Evolutionary conservation across 2,113 vertebrate genomes (phyloP).

Genomic region (Engraulis encrasicolus): DNA sequence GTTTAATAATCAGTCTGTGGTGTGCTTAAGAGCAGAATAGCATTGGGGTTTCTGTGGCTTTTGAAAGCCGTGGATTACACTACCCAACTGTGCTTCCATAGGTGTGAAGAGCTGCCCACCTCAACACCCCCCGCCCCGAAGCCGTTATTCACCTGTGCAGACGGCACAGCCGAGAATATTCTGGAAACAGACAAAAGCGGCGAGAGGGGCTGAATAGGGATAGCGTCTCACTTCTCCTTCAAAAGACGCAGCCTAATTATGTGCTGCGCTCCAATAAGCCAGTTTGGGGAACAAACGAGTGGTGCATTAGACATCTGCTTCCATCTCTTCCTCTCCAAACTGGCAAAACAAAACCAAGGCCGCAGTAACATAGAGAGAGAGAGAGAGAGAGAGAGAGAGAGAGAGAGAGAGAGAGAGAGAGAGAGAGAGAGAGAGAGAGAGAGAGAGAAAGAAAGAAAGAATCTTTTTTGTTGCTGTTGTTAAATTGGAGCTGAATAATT

Average conservation of each 20-base stretch:
- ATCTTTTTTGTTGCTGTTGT: not conserved
- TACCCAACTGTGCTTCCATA: not conserved
- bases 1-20: not conserved
- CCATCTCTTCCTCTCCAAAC: not conserved
- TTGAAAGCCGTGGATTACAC: not conserved
- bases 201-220: not conserved
- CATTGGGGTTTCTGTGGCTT: not conserved
- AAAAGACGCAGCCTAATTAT: not conserved
- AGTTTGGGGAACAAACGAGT: not conserved
- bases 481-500: conserved; percentile 47
- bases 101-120: not conserved
- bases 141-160: not conserved
- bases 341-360: conserved; percentile 35
- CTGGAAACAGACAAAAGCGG: not conserved
- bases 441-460: not conserved
- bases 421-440: conserved; percentile 39
- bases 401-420: too few species aligned
- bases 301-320: conserved; percentile 16
- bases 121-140: not conserved
- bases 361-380: conserved; percentile 42
- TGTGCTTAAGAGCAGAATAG: not conserved
- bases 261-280: not conserved
- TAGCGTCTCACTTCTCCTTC: not conserved
- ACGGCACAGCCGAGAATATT: not conserved
- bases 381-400: not conserved